Evolutionary conservation across 2,888 invertebrate species (phyloP).

Genomic region (Colletes collaris): DNA sequence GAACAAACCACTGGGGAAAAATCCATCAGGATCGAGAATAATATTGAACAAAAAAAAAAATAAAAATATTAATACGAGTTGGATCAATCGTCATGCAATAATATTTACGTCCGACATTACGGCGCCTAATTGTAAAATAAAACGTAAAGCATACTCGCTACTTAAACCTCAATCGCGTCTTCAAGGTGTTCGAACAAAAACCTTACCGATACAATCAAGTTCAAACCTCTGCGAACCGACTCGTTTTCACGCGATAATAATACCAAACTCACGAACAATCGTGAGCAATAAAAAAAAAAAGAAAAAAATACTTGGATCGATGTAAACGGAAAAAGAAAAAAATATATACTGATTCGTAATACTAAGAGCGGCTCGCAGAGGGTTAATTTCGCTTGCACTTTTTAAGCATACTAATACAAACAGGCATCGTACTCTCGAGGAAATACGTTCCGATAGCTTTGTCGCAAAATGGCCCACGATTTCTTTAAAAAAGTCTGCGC

Average conservation of each 20-base stretch:
- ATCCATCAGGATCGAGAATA: not conserved
- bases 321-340: not conserved
- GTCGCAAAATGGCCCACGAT: conserved; percentile 42
- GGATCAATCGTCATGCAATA: conserved; percentile 8
- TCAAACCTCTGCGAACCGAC: conserved; percentile 34
- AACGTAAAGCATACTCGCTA: conserved; percentile 25
- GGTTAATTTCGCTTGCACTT: conserved; percentile 30
- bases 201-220: conserved; percentile 26
- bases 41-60: not conserved
- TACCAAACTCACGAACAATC: not conserved
- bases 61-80: not conserved
- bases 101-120: conserved; percentile 29
- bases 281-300: not conserved
- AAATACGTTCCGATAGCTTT: conserved; percentile 30
- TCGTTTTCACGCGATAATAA: not conserved
- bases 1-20: not conserved
- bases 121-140: conserved; percentile 32
- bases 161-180: conserved; percentile 9
- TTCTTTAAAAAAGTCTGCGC: conserved; percentile 21
- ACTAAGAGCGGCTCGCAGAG: conserved; percentile 32
- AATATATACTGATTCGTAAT: conserved; percentile 36
- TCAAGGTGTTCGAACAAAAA: conserved; percentile 17
- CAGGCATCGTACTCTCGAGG: conserved; percentile 37
- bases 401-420: conserved; percentile 37
- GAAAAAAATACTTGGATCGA: conserved; percentile 9